A percentile compares a stretch with the other conserved stretches of the same genome.
phyloP scores from a whole-genome alignment of 2,888 invertebrate species.

The Monochamus alternatus region DNA sequence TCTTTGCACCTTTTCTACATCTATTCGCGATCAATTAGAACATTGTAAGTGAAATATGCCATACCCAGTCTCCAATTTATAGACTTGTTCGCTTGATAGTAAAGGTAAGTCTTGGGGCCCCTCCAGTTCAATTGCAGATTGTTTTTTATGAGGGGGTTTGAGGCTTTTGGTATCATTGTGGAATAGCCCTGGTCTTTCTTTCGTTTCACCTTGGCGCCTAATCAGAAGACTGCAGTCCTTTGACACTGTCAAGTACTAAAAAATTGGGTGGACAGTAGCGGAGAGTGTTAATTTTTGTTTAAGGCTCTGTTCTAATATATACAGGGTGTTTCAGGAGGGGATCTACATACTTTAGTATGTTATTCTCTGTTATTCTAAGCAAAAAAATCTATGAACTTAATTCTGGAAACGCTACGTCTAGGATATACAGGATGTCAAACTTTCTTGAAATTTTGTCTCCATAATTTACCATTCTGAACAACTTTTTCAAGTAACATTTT shows the following conservation, averaged over 20 bases:
- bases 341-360: too few species aligned
- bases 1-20: not conserved
- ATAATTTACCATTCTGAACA: too few species aligned
- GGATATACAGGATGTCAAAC: too few species aligned
- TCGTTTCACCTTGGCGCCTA: slow-evolving; percentile 11
- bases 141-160: slow-evolving; percentile 16
- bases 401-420: too few species aligned
- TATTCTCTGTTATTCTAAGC: too few species aligned
- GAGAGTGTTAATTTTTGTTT: too few species aligned
- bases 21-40: not conserved
- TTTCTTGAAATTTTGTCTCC: too few species aligned
- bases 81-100: slow-evolving; percentile 31
- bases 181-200: slow-evolving; percentile 25
- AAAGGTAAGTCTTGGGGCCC: slow-evolving; percentile 34
- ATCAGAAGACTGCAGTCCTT: slow-evolving; percentile 5
- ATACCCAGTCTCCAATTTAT: slow-evolving; percentile 41
- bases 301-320: too few species aligned
- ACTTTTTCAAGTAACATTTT: too few species aligned
- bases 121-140: slow-evolving; percentile 37
- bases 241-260: not conserved
- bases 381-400: too few species aligned
- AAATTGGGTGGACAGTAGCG: not conserved
- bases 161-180: slow-evolving; percentile 10
- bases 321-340: too few species aligned
- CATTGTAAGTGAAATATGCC: slow-evolving; percentile 10